phyloP scores from a whole-genome alignment of 2,797 vertebrate species.

The Chelonia mydas region DNA sequence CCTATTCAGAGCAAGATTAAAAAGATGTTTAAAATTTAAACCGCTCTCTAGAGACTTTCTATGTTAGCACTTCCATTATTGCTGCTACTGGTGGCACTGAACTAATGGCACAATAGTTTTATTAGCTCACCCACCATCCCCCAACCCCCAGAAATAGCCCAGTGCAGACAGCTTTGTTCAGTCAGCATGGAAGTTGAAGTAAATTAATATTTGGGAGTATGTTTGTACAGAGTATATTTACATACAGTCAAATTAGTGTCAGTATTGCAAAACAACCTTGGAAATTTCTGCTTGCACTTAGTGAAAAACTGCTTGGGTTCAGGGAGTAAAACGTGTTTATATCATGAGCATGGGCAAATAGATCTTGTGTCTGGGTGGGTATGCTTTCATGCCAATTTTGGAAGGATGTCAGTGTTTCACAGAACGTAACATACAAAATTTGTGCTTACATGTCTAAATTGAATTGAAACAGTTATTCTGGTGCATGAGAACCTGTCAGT shows the following conservation, averaged over 20 bases:
- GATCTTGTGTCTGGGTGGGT: not conserved
- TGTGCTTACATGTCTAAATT: not conserved
- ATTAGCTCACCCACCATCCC: too few species aligned
- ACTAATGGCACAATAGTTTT: too few species aligned
- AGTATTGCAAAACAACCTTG: fast-evolving
- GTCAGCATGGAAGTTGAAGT: too few species aligned
- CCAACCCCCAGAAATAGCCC: too few species aligned
- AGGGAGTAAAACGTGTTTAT: not conserved
- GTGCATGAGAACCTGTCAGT: constrained; percentile 2
- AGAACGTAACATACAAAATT: too few species aligned
- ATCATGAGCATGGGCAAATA: fast-evolving
- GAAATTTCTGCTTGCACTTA: fast-evolving
- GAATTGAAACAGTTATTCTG: not conserved
- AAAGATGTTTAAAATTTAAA: not conserved
- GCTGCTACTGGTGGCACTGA: too few species aligned
- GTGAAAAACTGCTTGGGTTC: fast-evolving
- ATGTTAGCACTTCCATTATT: not conserved
- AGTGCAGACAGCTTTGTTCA: too few species aligned
- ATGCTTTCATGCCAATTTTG: not conserved
- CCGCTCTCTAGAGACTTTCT: not conserved
- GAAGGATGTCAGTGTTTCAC: not conserved
- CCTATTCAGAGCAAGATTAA: not conserved
- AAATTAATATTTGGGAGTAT: too few species aligned
- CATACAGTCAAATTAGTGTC: not conserved
- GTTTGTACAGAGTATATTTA: too few species aligned